phyloP scores from a whole-genome alignment of 2,797 vertebrate genomes.

The Apogon talboti region DNA sequence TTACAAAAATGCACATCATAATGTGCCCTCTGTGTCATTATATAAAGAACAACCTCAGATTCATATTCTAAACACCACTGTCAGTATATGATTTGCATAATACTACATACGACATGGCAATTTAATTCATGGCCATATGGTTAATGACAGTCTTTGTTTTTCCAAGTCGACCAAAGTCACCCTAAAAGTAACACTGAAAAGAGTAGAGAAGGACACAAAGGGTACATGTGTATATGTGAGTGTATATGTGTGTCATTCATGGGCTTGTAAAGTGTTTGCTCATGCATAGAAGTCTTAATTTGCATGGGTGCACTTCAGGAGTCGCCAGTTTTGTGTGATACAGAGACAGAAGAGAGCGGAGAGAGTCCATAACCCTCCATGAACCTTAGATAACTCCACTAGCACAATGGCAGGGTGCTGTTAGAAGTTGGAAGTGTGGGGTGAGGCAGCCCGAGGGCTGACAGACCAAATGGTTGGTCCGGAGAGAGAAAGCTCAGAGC shows the following conservation, averaged over 20 bases:
- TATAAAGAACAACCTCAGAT: constrained; percentile 9
- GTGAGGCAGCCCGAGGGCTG: constrained; percentile 60
- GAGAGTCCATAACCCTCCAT: constrained; percentile 13
- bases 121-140: constrained; percentile 59
- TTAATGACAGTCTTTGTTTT: constrained; percentile 45
- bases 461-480: constrained; percentile 57
- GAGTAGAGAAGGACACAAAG: constrained; percentile 26
- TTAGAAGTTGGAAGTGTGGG: constrained; percentile 47
- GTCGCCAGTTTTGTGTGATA: constrained; percentile 10
- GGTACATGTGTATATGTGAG: constrained; percentile 16
- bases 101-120: constrained; percentile 6
- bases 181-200: constrained; percentile 23
- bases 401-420: constrained; percentile 61
- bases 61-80: constrained; percentile 28
- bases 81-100: constrained; percentile 42
- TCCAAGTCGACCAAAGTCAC: constrained; percentile 61
- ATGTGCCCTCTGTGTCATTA: constrained; percentile 5
- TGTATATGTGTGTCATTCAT: constrained; percentile 17
- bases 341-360: constrained; percentile 5
- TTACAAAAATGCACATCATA: not conserved
- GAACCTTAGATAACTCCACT: constrained; percentile 62
- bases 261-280: constrained; percentile 24
- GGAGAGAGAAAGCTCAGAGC: constrained; percentile 55
- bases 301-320: constrained; percentile 30
- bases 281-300: constrained; percentile 26